Conservation (phyloP, 2,888 invertebrate genomes). For the Rhopalosiphum nymphaeae region DNA sequence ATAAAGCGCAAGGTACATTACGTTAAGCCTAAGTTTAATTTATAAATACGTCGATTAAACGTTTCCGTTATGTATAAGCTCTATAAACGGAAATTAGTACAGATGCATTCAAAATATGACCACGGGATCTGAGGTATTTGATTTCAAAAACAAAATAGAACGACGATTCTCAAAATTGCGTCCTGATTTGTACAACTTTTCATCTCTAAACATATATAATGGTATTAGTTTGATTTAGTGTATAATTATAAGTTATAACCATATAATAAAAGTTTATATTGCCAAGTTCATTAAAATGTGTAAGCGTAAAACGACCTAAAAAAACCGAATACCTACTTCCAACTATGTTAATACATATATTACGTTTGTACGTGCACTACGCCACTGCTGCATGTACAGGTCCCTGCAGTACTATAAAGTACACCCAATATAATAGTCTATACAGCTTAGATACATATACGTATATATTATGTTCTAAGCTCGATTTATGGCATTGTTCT, state of each 20-base stretch:
- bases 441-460: neutral
- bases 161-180: neutral
- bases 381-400: neutral
- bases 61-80: neutral
- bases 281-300: neutral
- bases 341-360: neutral
- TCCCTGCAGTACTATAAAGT: conserved; percentile 33
- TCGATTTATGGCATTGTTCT: neutral
- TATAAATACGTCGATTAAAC: neutral
- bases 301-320: neutral
- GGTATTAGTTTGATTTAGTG: conserved; percentile 1
- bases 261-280: neutral
- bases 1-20: neutral
- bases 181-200: neutral
- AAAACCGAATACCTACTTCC: neutral
- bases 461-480: neutral
- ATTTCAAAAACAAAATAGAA: neutral
- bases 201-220: neutral
- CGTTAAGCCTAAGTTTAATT: neutral
- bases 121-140: neutral
- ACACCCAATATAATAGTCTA: neutral
- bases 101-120: neutral
- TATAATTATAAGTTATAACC: neutral
- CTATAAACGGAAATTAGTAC: neutral
- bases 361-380: neutral